A percentile compares a stretch with the other conserved stretches of the same genome.
These are phyloP conservation scores for Gerosis bhagava DNA, from an alignment of 2,888 invertebrate species.

Conservation along the genomic window DNA sequence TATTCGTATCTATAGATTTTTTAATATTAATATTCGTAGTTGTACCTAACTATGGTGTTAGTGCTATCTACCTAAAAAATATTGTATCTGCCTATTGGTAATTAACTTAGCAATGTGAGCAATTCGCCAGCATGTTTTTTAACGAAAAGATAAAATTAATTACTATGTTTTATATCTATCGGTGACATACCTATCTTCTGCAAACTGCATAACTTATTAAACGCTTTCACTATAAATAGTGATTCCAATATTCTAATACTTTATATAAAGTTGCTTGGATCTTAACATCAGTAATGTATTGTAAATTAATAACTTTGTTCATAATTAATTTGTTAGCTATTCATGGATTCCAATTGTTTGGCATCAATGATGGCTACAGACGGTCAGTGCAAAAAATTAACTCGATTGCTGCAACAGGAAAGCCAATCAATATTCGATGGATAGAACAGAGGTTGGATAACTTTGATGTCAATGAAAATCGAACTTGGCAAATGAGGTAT, in stretches of 20 bases:
- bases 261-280: no score
- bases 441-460: slow-evolving; percentile 63
- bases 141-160: slow-evolving; percentile 13
- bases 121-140: slow-evolving; percentile 13
- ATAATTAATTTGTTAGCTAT: background rate
- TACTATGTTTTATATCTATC: no score
- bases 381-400: slow-evolving; percentile 9
- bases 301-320: slow-evolving; percentile 3
- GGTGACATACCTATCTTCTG: no score
- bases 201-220: background rate
- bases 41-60: no score
- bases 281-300: slow-evolving; percentile 14
- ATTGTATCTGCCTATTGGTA: no score
- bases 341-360: slow-evolving; percentile 5
- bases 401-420: background rate
- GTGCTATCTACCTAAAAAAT: no score
- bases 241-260: no score
- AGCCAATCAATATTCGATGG: slow-evolving; percentile 39
- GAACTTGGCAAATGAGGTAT: slow-evolving; percentile 65
- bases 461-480: slow-evolving; percentile 50
- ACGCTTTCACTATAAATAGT: background rate
- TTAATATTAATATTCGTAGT: no score
- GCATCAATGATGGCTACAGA: slow-evolving; percentile 7
- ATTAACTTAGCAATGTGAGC: slow-evolving; percentile 3
- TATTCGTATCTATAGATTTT: no score